Evolutionary conservation across 2,888 invertebrate genomes (phyloP).

Genomic region (Argynnis bischoffii): DNA sequence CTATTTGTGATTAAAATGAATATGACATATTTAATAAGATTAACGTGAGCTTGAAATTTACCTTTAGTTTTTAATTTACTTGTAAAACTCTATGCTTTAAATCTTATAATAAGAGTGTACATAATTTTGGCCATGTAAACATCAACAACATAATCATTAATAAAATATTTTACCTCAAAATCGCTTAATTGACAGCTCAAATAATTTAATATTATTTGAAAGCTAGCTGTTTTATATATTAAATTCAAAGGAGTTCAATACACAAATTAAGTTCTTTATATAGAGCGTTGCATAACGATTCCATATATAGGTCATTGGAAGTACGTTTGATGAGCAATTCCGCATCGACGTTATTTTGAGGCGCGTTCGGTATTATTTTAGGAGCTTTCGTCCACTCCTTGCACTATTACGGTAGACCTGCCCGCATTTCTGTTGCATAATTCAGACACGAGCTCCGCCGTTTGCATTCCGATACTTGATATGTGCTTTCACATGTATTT

Average conservation of each 20-base stretch:
- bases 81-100: neutral
- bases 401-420: constrained; percentile 72
- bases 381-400: constrained; percentile 67
- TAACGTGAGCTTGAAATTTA: constrained; percentile 10
- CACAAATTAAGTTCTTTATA: neutral
- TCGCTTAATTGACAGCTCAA: no score
- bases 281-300: constrained; percentile 15
- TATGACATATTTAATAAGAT: constrained; percentile 14
- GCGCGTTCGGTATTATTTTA: constrained; percentile 66
- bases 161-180: no score
- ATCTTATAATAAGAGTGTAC: neutral
- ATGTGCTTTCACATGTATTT: constrained; percentile 82
- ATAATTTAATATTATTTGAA: no score
- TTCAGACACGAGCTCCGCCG: constrained; percentile 78
- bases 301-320: constrained; percentile 39
- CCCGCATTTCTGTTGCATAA: constrained; percentile 78
- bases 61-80: neutral
- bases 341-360: constrained; percentile 39
- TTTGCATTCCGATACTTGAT: constrained; percentile 82
- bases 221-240: no score
- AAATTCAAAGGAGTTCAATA: no score
- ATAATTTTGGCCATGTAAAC: no score
- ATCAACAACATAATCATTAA: no score
- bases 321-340: constrained; percentile 42
- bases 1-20: constrained; percentile 25